Conservation (phyloP, 1,140 invertebrate genomes). For the Temnothorax longispinosus region DNA sequence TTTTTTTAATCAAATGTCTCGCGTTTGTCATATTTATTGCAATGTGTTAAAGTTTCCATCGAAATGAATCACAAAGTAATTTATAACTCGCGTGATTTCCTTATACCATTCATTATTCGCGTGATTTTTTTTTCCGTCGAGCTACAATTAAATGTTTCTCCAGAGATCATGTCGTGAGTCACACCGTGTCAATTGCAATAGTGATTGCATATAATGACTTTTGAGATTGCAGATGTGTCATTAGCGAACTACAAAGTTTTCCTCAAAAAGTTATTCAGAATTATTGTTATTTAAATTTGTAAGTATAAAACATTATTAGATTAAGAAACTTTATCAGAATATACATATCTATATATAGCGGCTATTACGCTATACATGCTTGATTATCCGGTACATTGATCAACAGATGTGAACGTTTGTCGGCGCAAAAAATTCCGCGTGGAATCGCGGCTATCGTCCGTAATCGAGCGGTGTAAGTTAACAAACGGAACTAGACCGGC, state of each 20-base stretch:
- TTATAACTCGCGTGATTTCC: slow-evolving; percentile 11
- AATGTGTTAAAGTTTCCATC: background rate
- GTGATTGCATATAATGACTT: slow-evolving; percentile 3
- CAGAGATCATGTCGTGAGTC: background rate
- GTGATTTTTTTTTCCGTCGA: background rate
- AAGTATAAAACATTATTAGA: background rate
- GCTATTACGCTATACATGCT: background rate
- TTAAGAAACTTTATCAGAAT: background rate
- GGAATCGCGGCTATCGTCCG: background rate
- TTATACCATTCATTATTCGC: background rate
- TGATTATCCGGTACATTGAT: background rate
- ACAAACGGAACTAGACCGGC: slow-evolving; percentile 46
- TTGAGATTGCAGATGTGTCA: background rate
- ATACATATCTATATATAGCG: background rate
- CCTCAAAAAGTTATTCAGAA: background rate
- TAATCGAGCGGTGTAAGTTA: slow-evolving; percentile 23
- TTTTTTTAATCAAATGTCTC: too few species aligned
- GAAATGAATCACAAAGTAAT: background rate
- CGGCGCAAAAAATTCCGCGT: background rate
- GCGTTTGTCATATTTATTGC: background rate
- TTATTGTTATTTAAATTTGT: background rate
- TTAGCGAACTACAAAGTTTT: background rate
- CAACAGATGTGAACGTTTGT: background rate
- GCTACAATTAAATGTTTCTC: background rate
- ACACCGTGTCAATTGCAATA: background rate